Evolutionary conservation across 1,140 invertebrate genomes (phyloP).

Genomic region (Popillia japonica): DNA sequence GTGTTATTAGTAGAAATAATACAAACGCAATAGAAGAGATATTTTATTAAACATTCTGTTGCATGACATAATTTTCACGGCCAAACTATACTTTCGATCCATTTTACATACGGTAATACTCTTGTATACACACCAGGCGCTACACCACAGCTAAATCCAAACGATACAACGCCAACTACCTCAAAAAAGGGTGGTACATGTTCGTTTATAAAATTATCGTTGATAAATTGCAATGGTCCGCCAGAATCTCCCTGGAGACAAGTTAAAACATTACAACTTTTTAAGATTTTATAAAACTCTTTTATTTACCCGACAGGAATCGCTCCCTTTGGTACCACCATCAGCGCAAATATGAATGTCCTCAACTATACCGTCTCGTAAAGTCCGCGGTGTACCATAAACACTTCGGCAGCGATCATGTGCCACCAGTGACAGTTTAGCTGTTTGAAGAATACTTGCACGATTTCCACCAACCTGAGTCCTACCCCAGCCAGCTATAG

Average conservation of each 20-base stretch:
- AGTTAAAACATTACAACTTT: too few relatives aligned
- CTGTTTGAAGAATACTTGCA: neutral
- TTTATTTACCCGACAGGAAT: conserved; percentile 59
- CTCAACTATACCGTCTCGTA: neutral
- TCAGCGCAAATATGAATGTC: neutral
- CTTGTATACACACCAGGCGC: conserved; percentile 66
- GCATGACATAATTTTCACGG: too few relatives aligned
- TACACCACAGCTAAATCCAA: conserved; percentile 62
- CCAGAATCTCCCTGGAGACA: conserved; percentile 72
- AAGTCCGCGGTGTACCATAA: neutral
- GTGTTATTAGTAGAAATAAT: too few relatives aligned
- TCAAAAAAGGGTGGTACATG: conserved; percentile 16
- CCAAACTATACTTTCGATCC: conserved; percentile 2
- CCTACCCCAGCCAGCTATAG: neutral
- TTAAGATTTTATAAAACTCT: too few relatives aligned
- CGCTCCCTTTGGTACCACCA: conserved; percentile 34
- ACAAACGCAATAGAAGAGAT: too few relatives aligned
- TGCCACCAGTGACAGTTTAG: neutral
- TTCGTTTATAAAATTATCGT: conserved; percentile 61
- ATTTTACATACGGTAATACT: conserved; percentile 51
- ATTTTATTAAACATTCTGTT: too few relatives aligned
- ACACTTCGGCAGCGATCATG: neutral
- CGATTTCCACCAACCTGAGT: too few relatives aligned
- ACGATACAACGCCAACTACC: conserved; percentile 64
- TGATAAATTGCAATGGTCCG: conserved; percentile 67